Evolutionary conservation across 30 jellyfish, hydroid and myxozoan species (phyloP).

Genomic region (Cassiopea xamachana): DNA sequence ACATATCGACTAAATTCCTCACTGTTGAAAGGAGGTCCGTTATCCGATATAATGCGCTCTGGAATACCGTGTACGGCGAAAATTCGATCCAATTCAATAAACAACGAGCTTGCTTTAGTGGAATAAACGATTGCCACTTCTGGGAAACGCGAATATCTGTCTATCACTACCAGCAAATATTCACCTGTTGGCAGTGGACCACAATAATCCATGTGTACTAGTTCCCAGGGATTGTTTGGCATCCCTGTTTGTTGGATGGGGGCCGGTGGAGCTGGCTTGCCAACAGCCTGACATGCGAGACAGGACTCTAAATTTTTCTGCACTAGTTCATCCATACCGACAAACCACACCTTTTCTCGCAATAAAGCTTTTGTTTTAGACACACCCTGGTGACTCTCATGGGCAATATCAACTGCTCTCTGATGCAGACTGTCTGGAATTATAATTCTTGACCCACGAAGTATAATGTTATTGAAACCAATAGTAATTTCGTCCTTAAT

Average conservation of each 20-base stretch:
- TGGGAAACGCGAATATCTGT: constrained; percentile 45
- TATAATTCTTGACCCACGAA: constrained; percentile 8
- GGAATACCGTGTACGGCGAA: no score
- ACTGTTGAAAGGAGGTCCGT: no score
- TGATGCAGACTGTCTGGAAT: background rate
- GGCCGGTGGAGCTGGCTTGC: constrained; percentile 8
- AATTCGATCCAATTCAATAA: no score
- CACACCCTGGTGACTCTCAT: constrained; percentile 48
- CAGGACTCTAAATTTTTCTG: constrained; percentile 21
- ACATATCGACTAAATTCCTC: no score
- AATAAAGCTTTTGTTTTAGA: constrained; percentile 13
- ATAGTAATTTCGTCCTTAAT: background rate
- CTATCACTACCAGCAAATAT: constrained; percentile 46
- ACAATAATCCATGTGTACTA: constrained; percentile 16
- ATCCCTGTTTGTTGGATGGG: constrained; percentile 18
- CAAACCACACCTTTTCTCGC: constrained; percentile 61
- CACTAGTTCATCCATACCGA: constrained; percentile 29
- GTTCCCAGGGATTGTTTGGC: background rate
- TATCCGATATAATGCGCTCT: no score
- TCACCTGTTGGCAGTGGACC: constrained; percentile 59
- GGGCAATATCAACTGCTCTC: constrained; percentile 20
- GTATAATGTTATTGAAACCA: background rate
- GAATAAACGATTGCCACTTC: constrained; percentile 53
- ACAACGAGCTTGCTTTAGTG: constrained; percentile 1
- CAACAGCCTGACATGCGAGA: constrained; percentile 55